Base-by-base conservation (phyloP, 2,888 invertebrate genomes). In the Euplagia quadripunctaria region DNA sequence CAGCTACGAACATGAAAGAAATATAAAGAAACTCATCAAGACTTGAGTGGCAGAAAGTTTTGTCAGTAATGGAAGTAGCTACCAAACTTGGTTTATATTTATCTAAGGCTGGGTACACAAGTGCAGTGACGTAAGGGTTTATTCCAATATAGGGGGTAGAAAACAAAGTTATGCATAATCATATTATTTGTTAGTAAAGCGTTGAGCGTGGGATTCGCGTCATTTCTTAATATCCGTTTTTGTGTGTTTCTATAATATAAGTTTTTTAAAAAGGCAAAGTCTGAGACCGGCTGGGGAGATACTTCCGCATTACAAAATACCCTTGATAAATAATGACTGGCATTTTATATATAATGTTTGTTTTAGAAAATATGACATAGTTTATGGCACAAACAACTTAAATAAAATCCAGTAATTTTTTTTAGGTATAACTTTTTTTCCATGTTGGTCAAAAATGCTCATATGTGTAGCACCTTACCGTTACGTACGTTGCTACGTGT, bases 11-110 rank as follows among this genome's bases (percentile, higher is more conserved):
- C 77, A 80, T 76, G 46, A 43, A 68, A 77, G 70, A 78, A 77
- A 82, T 78, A 79, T 77, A 78, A 78, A 81, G 83, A 81, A 82
- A 79, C 81, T 82, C 82, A 70, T 82, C 74, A 61, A 61, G 66
- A 46, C 66, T 61, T 67, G 70, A 68, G 71, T 64, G 55, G 64
- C 71, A 68, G 16, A 68, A 82, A 82, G 72, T 82, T 82, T 81
- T 74, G 76, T 72, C 79, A 79, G 76, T 76, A 76, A 75, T 72
- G 68, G 51, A 69, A 46, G 51, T 6, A 63, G 46, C 68, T 51
- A 43, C 71, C 67, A 63, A 68, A 72, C 67, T 68, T 72, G 52
- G 64, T 73, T 31, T 79, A 71, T 79, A 76, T 82, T 79, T 80
- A 74, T 68, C 69, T 74, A 65, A 77, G 73, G 80, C 76, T 3